phyloP scores from a whole-genome alignment of 2,888 invertebrate species.

The Tetragonisca angustula region DNA sequence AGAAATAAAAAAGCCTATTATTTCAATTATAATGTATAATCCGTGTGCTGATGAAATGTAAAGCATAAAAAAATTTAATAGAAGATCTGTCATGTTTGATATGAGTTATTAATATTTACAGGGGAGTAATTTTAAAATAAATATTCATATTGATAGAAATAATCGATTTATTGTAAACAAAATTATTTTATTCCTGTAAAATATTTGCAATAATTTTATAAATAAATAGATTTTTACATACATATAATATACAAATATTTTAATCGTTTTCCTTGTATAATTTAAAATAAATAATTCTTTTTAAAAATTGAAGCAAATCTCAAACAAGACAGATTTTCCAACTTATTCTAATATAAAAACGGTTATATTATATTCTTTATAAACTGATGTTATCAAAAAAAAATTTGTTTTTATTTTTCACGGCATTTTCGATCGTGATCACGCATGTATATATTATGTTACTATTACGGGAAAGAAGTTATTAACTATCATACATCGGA shows the following conservation, averaged over 20 bases:
- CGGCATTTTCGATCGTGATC: constrained; percentile 76
- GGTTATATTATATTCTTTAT: constrained; percentile 80
- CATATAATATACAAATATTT: constrained; percentile 20
- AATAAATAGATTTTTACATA: constrained; percentile 15
- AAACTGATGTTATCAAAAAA: constrained; percentile 80
- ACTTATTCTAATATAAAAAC: constrained; percentile 65
- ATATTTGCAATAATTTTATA: constrained; percentile 29
- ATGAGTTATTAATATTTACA: constrained; percentile 15
- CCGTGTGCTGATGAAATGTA: constrained; percentile 72
- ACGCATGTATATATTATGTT: constrained; percentile 79
- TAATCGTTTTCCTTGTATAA: constrained; percentile 23
- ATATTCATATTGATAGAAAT: background rate
- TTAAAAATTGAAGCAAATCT: constrained; percentile 30
- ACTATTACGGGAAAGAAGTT: constrained; percentile 63
- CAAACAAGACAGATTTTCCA: constrained; percentile 73
- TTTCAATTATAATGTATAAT: constrained; percentile 79
- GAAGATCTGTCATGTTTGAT: constrained; percentile 69
- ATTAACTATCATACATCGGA: constrained; percentile 45
- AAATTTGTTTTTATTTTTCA: constrained; percentile 80
- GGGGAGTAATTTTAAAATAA: constrained; percentile 27
- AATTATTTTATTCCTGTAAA: constrained; percentile 38
- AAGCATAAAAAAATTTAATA: constrained; percentile 50
- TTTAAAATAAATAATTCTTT: constrained; percentile 20
- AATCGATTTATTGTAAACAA: constrained; percentile 2
- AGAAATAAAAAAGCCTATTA: constrained; percentile 77